Evolutionary conservation across 2,888 invertebrate species (phyloP).

Genomic region (Phyllotreta striolata): DNA sequence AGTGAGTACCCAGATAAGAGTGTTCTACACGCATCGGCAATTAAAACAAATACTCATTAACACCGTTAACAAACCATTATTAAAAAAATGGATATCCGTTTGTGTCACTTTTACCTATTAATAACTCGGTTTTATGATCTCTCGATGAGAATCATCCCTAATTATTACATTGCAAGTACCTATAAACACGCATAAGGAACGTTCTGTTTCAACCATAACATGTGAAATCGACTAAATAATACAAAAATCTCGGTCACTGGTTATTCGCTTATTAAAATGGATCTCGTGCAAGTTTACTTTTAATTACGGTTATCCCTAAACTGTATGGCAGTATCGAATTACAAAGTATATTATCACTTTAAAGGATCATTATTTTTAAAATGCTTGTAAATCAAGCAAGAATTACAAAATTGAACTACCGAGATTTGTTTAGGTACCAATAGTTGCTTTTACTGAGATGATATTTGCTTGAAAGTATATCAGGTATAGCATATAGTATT

Average conservation of each 20-base stretch:
- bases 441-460: no score
- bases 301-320: conserved; percentile 30
- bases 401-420: no score
- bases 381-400: no score
- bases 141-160: background rate
- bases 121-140: background rate
- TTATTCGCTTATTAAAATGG: conserved; percentile 20
- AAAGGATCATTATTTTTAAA: background rate
- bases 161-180: conserved; percentile 8
- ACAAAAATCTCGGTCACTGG: conserved; percentile 26
- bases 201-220: conserved; percentile 6
- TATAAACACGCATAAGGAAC: conserved; percentile 8
- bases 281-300: conserved; percentile 20
- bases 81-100: background rate
- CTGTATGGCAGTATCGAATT: conserved; percentile 3
- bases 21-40: no score
- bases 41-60: no score
- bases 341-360: background rate
- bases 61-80: no score
- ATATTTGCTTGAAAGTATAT: no score
- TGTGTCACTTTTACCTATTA: conserved; percentile 13
- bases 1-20: no score
- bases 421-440: no score
- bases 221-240: conserved; percentile 21
- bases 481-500: no score